Base-by-base conservation (phyloP, 1,140 invertebrate genomes). In the Choristoneura fumiferana region DNA sequence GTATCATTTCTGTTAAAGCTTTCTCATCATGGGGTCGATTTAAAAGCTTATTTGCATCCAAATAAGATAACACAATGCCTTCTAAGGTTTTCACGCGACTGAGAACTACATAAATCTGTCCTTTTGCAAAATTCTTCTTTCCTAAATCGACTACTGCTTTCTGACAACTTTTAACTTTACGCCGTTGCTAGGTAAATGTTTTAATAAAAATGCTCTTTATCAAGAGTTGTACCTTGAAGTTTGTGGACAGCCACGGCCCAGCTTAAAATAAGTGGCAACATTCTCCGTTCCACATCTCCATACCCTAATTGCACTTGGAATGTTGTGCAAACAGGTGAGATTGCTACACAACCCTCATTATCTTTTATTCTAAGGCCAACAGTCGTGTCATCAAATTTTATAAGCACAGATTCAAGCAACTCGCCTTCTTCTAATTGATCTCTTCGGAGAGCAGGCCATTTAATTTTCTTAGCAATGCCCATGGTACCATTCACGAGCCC, bases 41-140 rank as follows among this genome's bases (percentile, higher is more conserved):
- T 35, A 70, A 64, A 35, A 70, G 53, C 49, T 70, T 66, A 15
- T 56, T 59, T 10, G 63, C 22, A 40, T 66, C 69, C 9, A 71
- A 67, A 37, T 67, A 60, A 1, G 60, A 63, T 35, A 71, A 52
- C 8, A 29, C 63, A 39, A 68, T 63, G 0, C 55, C 55, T 36
- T 68, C 63, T 52, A 69, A 55, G 14, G 61, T 63, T 62, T 60
- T 62, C 6, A 63, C 66, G 3, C 64, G 60, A 60, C 60, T 69
- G 8, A 78, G 54, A 35, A 69, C 75, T 8, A 79, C 67, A 58
- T 79, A 79, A 12, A 12, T 39, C 37, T 39, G 17, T 58, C 60
- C 10, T 69, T 56, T 52, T 70, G 79, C 9, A 60, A 66, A 29
- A 29, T 79, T 61, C 73, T 81, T 61, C 76, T 77, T 60, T 81